Percentiles rank a stretch among this genome's conserved stretches.
Evolutionary conservation across 2,888 invertebrate genomes (phyloP).

Genomic region (Agrochola litura): DNA sequence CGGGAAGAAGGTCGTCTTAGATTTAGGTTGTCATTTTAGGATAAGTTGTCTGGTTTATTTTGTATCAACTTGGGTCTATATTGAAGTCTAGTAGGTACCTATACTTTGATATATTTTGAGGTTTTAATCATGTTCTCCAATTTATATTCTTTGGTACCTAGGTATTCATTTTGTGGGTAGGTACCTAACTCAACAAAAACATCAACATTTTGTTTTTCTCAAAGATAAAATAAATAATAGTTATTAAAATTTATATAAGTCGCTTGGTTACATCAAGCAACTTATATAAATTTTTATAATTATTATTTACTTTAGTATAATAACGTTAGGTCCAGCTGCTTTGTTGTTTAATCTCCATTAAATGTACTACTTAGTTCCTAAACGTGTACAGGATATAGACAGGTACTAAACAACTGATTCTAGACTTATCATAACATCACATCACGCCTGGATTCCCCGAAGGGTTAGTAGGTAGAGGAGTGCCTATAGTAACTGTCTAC

Average conservation of each 20-base stretch:
- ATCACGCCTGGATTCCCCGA: too few species aligned
- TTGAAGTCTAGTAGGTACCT: not conserved
- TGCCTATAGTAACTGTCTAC: too few species aligned
- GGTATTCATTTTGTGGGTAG: not conserved
- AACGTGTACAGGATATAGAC: not conserved
- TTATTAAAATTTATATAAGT: not conserved
- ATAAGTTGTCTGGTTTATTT: constrained; percentile 21
- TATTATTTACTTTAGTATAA: not conserved
- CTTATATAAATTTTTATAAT: too few species aligned
- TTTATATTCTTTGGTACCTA: too few species aligned
- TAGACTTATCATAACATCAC: not conserved
- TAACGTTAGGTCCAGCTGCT: not conserved
- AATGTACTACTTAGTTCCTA: not conserved
- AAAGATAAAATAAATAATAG: not conserved
- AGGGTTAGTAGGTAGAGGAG: too few species aligned
- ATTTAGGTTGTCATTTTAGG: constrained; percentile 21
- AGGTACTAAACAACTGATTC: not conserved
- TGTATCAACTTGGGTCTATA: not conserved
- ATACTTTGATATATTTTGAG: not conserved
- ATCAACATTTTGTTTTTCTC: not conserved
- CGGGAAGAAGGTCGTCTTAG: not conserved
- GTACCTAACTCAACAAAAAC: too few species aligned
- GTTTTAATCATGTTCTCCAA: not conserved
- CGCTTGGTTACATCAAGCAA: too few species aligned
- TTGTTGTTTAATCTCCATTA: not conserved